Evolutionary conservation across 2,888 invertebrate species (phyloP).

Genomic region (Dryadula phaetusa): DNA sequence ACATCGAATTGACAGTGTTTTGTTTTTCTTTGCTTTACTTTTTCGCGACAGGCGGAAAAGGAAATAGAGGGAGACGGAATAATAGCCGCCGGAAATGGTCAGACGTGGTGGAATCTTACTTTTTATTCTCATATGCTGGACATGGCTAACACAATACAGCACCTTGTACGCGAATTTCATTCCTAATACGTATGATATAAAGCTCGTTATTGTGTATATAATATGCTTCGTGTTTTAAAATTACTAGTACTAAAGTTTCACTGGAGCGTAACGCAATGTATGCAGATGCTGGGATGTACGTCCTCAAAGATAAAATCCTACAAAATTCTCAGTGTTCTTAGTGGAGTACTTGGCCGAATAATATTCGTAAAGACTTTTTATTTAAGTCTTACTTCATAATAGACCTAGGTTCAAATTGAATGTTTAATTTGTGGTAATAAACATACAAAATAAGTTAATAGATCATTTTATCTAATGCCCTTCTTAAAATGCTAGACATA

Average conservation of each 20-base stretch:
- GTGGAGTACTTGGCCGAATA: constrained; percentile 31
- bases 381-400: background rate
- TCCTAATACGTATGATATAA: constrained; percentile 45
- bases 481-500: too few relatives aligned
- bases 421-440: too few relatives aligned
- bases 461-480: too few relatives aligned
- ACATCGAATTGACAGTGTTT: constrained; percentile 51
- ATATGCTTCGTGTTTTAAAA: constrained; percentile 46
- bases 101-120: constrained; percentile 80
- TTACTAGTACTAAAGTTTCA: constrained; percentile 56
- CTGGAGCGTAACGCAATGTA: constrained; percentile 58
- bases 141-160: constrained; percentile 72
- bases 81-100: constrained; percentile 85
- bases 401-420: too few relatives aligned
- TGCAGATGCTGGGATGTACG: constrained; percentile 53
- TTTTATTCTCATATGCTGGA: constrained; percentile 77
- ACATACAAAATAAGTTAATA: too few relatives aligned
- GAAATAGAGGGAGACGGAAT: constrained; percentile 84
- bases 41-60: constrained; percentile 82
- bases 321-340: constrained; percentile 40
- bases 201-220: constrained; percentile 41
- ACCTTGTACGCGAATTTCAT: constrained; percentile 46
- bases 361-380: constrained; percentile 20
- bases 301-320: constrained; percentile 49
- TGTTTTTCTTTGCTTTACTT: constrained; percentile 73